Base-by-base conservation (phyloP, 2,113 vertebrate species). In the Crotalus horridus region DNA sequence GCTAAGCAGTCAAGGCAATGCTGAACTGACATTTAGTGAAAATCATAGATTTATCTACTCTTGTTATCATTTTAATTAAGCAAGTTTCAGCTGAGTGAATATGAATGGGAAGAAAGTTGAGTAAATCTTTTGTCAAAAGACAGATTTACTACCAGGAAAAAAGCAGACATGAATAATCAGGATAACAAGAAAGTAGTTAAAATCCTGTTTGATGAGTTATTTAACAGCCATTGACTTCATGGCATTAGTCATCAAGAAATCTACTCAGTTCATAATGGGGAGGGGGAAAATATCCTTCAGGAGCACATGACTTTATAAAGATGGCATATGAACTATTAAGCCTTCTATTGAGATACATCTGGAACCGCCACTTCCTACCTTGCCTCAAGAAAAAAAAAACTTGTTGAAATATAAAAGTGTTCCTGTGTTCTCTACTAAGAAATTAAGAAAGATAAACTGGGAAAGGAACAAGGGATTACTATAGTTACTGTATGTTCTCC, bases 71-170 rank as follows among this genome's bases (percentile, higher is more conserved):
- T 89, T 94, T 26, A 93, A 94, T 93, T 93, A 94, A 20, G 48
- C 64, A 88, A 90, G 64, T 89, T 92, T 94, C 90, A 87, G 21
- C 39, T 94, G 33, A 48, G 56, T 89, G 89, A 90, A 90, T 95
- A 89, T 89, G 92, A 93, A 93, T 94, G 29, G 81, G 87, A 89
- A 93, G 85, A 46, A 94, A 94, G 90, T 92, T 91, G 69, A 90
- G 48, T 29, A 91, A 93, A 94, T 4, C 54, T 95, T 89, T 93
- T n/a, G 88, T 90, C 48, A 85, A 88, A 91, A n/a, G 21, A 94
- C 7, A 92, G 87, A 95, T 55, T 93, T 94, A 69, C 1, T 29
- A 29, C 87, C 74, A 24, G 43, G 69, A 53, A 43, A 12, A 26
- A 6, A 56, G 92, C 46, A 61, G 39, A 94, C 29, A 74, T 90